Conservation (phyloP, 2,113 vertebrate genomes). For the Aix galericulata region DNA sequence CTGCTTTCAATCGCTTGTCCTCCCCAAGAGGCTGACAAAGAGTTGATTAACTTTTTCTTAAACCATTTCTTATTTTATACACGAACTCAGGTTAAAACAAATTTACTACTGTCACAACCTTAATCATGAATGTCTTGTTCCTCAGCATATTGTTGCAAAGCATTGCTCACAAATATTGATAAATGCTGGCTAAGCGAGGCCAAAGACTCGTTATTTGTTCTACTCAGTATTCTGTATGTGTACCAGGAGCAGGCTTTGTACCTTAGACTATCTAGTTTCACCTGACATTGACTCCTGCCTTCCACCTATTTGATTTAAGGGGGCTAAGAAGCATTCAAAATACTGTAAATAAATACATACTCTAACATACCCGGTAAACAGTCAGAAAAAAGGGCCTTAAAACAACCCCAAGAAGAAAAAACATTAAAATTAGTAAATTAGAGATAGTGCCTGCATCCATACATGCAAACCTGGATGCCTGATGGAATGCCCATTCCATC, state of each 20-base stretch:
- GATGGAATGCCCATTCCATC: accelerated
- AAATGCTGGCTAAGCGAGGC: not conserved
- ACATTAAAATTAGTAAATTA: not conserved
- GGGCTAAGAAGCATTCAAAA: not conserved
- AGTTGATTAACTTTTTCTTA: not conserved
- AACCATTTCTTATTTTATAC: not conserved
- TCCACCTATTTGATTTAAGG: not conserved
- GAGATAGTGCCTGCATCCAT: not conserved
- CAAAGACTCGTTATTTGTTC: not conserved
- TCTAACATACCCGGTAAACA: not conserved
- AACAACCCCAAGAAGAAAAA: not conserved
- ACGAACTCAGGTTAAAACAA: not conserved
- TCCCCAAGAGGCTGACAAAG: not conserved
- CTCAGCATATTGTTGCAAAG: not conserved
- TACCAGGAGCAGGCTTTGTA: not conserved
- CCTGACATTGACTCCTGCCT: not conserved
- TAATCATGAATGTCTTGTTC: not conserved
- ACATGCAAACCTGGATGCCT: not conserved
- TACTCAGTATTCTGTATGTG: not conserved
- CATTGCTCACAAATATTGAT: not conserved
- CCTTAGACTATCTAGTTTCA: not conserved
- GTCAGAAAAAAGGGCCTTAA: not conserved
- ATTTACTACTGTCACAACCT: not conserved
- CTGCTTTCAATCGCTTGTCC: not conserved
- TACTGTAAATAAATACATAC: not conserved